phyloP scores from a whole-genome alignment of 92 coral and sea anemone genomes.

The Phenganax stokvisi region DNA sequence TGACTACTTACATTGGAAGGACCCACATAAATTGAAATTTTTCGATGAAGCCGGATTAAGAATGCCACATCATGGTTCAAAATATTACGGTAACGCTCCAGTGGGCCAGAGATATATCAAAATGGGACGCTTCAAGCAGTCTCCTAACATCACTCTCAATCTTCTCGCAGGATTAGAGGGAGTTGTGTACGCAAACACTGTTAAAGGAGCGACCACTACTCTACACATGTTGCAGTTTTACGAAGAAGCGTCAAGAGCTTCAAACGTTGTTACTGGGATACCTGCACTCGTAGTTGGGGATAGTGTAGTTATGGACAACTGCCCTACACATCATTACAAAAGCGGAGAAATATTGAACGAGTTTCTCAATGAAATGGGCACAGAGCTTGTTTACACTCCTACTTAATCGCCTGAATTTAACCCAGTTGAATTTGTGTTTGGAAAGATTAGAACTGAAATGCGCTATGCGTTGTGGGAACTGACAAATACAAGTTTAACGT shows the following conservation, averaged over 20 bases:
- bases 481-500: not conserved
- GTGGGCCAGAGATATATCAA: conserved; percentile 46
- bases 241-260: not conserved
- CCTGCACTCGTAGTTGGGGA: not conserved
- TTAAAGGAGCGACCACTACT: not conserved
- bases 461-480: conserved; percentile 20
- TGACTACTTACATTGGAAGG: conserved; percentile 40
- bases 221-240: not conserved
- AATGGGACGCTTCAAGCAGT: conserved; percentile 29
- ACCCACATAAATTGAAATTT: conserved; percentile 38
- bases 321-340: conserved; percentile 45
- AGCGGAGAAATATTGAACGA: conserved; percentile 39
- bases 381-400: conserved; percentile 45
- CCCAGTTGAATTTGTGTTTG: conserved; percentile 23
- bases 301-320: conserved; percentile 44
- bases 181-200: not conserved
- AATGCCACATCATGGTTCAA: conserved; percentile 46
- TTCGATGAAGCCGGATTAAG: conserved; percentile 49
- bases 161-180: conserved; percentile 47
- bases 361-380: conserved; percentile 32
- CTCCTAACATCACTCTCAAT: conserved; percentile 52
- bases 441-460: conserved; percentile 47
- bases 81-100: conserved; percentile 42
- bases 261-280: not conserved
- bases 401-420: conserved; percentile 46